Conservation (phyloP, 2,797 vertebrate species). For the Cetoscarus ocellatus region DNA sequence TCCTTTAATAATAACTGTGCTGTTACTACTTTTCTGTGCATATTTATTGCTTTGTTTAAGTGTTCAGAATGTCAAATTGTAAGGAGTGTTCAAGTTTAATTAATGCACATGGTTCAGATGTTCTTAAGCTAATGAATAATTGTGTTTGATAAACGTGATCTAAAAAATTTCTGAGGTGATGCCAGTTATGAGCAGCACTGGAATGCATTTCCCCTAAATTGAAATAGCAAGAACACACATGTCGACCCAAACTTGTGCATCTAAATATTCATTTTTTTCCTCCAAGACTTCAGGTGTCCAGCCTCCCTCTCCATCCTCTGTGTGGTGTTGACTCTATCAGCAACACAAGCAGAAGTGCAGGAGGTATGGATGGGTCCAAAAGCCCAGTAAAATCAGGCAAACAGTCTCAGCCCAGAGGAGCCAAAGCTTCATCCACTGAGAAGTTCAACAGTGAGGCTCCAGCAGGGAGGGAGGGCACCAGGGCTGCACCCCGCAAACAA, state of each 20-base stretch:
- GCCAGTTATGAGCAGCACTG: no score
- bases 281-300: slow-evolving; percentile 53
- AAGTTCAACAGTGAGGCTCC: slow-evolving; percentile 73
- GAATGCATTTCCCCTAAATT: no score
- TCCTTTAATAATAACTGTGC: no score
- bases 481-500: slow-evolving; percentile 54
- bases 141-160: no score
- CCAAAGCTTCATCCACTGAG: slow-evolving; percentile 56
- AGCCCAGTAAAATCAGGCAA: slow-evolving; percentile 74
- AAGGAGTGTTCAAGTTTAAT: no score
- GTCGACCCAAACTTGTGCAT: neutral
- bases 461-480: slow-evolving; percentile 59
- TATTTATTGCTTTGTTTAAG: no score
- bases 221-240: no score
- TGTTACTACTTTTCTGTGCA: no score
- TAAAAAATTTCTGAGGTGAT: no score
- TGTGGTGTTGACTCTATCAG: slow-evolving; percentile 57
- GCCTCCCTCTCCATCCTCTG: slow-evolving; percentile 52
- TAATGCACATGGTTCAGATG: no score
- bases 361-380: slow-evolving; percentile 78
- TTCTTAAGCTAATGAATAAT: no score
- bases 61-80: no score
- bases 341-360: slow-evolving; percentile 43
- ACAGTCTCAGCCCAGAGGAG: slow-evolving; percentile 71
- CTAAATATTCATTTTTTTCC: neutral